phyloP scores from a whole-genome alignment of 2,888 invertebrate species.

The Drosophila kuntzei region DNA sequence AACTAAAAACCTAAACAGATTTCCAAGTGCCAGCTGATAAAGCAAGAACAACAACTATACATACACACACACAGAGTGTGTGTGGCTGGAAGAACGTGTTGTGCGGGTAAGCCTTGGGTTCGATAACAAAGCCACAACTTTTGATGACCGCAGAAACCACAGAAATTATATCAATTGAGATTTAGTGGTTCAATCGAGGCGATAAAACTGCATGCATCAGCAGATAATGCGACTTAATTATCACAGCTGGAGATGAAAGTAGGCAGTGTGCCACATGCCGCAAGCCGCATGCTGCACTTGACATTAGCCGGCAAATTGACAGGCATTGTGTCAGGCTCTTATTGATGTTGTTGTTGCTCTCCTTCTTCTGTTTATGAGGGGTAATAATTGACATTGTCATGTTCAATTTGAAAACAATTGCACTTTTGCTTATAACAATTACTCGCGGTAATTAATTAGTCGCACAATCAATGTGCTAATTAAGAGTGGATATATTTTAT shows the following conservation, averaged over 20 bases:
- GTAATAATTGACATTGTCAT: background rate
- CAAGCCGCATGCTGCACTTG: constrained; percentile 40
- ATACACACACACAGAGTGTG: constrained; percentile 3
- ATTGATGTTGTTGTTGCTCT: too few relatives aligned
- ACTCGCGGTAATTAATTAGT: constrained; percentile 16
- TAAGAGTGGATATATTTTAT: constrained; percentile 1
- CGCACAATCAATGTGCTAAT: constrained; percentile 10
- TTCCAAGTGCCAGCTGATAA: constrained; percentile 19
- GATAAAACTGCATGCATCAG: constrained; percentile 25
- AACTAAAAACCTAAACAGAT: constrained; percentile 39
- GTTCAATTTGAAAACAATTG: background rate
- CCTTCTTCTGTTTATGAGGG: background rate
- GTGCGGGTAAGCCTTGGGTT: constrained; percentile 39
- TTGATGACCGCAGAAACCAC: constrained; percentile 28
- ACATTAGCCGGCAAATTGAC: constrained; percentile 29
- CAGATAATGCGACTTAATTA: constrained; percentile 39
- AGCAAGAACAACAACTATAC: constrained; percentile 4
- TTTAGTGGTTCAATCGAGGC: constrained; percentile 8
- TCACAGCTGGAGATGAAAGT: constrained; percentile 20
- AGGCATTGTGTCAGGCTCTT: constrained; percentile 5
- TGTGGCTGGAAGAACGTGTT: constrained; percentile 1
- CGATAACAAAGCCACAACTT: constrained; percentile 41
- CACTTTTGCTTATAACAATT: constrained; percentile 11
- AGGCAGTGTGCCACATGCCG: constrained; percentile 4
- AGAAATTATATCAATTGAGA: constrained; percentile 36